Conservation (phyloP, 2,797 vertebrate genomes). For the Siniperca obscura region DNA sequence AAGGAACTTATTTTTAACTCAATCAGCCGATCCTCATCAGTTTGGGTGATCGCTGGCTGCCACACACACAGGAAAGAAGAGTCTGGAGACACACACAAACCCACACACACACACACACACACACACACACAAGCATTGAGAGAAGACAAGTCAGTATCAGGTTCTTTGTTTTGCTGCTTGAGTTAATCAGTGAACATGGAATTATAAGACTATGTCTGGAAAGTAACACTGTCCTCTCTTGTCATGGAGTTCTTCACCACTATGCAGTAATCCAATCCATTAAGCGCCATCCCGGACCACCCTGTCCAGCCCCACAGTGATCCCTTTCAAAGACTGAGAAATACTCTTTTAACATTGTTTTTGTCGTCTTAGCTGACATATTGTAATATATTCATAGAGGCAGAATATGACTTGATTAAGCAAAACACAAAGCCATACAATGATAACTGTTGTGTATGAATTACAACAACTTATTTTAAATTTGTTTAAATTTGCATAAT, state of each 20-base stretch:
- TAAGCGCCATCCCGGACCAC: constrained; percentile 63
- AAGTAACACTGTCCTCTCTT: constrained; percentile 25
- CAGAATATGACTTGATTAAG: background rate
- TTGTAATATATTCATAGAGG: background rate
- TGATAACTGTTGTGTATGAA: background rate
- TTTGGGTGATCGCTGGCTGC: constrained; percentile 74
- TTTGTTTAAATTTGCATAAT: background rate
- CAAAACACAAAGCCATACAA: background rate
- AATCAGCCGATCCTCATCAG: constrained; percentile 85
- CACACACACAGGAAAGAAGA: constrained; percentile 76
- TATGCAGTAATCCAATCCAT: constrained; percentile 72
- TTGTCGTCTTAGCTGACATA: constrained; percentile 10
- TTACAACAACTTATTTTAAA: background rate
- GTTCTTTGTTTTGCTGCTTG: constrained; percentile 42
- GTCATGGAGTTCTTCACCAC: constrained; percentile 49
- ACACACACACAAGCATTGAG: constrained; percentile 47
- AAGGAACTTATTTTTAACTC: constrained; percentile 74
- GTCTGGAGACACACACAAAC: constrained; percentile 67
- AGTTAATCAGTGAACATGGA: constrained; percentile 49
- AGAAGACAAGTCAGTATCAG: constrained; percentile 38
- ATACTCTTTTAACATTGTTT: constrained; percentile 31
- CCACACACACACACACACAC: constrained; percentile 29
- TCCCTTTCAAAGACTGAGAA: constrained; percentile 57
- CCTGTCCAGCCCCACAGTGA: constrained; percentile 58
- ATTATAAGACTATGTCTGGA: constrained; percentile 42